Evolutionary conservation across 2,888 invertebrate genomes (phyloP), one percentile per base, ranked within the genome.

Genomic region (Drosophila acutilabella): DNA sequence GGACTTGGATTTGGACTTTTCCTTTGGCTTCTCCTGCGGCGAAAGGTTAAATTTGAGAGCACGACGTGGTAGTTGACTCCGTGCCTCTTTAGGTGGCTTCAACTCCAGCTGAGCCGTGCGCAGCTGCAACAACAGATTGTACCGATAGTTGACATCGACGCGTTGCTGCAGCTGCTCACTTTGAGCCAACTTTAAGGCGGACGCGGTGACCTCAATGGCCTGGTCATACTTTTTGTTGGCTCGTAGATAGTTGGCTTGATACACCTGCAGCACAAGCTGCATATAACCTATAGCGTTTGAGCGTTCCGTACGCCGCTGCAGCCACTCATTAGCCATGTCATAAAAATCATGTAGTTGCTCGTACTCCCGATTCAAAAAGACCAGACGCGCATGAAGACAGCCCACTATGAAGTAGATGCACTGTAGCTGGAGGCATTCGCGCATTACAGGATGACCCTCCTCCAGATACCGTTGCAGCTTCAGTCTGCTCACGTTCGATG

Each of bases 221-320:
- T 78, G 68, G 2, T 78, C 68, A 11, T 81, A 78, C 26, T 83
- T 79, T 2, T 70, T 66, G 2, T 66, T 69, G 16, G 77, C 78
- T 4, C 92, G 89, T 41, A 92, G 71, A 40, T 80, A 88, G 64
- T 92, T 91, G 1, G 84, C 75, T 47, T 89, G 89, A 16, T 90
- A 89, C 14, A 89, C 73, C 33, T 81, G 53, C 26, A 79, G 75
- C 58, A 90, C 53, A 4, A 88, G 67, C 54, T 81, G 60, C 64
- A 87, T 70, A 67, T 60, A 56, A 0, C 50, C 79, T 72, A 59
- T 59, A n/a, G 66, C 66, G 38, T 45, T 13, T 50, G 56, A 13
- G 13, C 65, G 73, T 13, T 62, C 69, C 5, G 47, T 45, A 14
- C 74, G 67, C 14, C 54, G 54, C 10, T 47, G 41, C 30, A 86